Evolutionary conservation across 2,797 vertebrate species (phyloP).

Genomic region (Anabas testudineus): DNA sequence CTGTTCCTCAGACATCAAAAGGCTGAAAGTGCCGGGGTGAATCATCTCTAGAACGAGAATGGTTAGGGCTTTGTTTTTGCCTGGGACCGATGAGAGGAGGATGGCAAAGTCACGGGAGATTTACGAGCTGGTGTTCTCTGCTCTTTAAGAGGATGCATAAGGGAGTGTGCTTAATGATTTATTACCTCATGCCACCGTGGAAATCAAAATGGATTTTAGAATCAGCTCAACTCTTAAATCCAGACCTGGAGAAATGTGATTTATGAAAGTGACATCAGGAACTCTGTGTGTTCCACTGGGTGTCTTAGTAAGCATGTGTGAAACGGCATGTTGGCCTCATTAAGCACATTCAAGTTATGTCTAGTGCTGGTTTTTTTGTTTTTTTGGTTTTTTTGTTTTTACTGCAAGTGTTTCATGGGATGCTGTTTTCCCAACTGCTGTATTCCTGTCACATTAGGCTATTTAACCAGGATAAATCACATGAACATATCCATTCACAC

Average conservation of each 20-base stretch:
- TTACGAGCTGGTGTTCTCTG: constrained; percentile 67
- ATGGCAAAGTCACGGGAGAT: constrained; percentile 69
- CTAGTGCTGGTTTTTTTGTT: constrained; percentile 30
- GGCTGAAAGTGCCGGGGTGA: constrained; percentile 32
- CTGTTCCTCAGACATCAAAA: constrained; percentile 59
- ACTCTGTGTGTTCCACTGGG: constrained; percentile 50
- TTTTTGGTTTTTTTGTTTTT: neutral
- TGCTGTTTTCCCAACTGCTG: constrained; percentile 37
- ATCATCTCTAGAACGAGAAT: constrained; percentile 24
- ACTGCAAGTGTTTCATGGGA: constrained; percentile 34
- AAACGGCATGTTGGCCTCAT: constrained; percentile 72
- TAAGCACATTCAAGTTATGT: constrained; percentile 64
- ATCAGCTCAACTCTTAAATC: constrained; percentile 76
- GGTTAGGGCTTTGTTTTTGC: constrained; percentile 47
- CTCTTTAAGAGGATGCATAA: constrained; percentile 75
- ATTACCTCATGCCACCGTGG: constrained; percentile 68
- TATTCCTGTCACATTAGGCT: constrained; percentile 40
- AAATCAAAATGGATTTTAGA: constrained; percentile 83
- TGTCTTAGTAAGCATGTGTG: constrained; percentile 63
- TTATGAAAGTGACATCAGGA: constrained; percentile 73
- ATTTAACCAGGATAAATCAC: constrained; percentile 52
- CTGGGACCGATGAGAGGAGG: constrained; percentile 40
- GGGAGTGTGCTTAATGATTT: constrained; percentile 77
- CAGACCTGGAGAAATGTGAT: constrained; percentile 73
- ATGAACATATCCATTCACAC: constrained; percentile 10